Evolutionary conservation across 1,140 invertebrate species (phyloP), one percentile per base, ranked within the genome.

Genomic region (Drosophila bocki): DNA sequence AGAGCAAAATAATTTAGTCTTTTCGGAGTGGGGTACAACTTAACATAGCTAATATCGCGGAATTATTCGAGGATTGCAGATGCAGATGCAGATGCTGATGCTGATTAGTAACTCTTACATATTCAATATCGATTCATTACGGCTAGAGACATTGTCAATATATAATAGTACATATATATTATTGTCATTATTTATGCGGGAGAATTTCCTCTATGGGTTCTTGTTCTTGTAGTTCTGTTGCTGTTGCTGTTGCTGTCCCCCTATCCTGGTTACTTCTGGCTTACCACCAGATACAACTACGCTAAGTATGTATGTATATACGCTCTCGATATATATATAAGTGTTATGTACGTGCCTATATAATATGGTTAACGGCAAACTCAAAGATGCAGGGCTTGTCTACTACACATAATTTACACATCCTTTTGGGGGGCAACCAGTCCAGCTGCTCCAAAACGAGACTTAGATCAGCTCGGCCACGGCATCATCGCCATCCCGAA

Each of bases 381-480:
- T 75, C 17, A 80, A 29, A 83, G 67, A 78, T 84, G 72, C 77
- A 84, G 54, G 60, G 45, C n/a, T 74, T 80, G 37, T 64, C 59
- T 63, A 67, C 39, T 67, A 82, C 50, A 82, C 68, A 80, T 72
- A 84, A 88, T 88, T 80, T 88, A 88, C 84, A 88, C 69, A 42
- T 75, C 67, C 48, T 42, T 13, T 69, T 12, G 26, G 48, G 63
- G 37, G 22, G 22, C 22, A 29, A 29, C 26, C 7, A 29, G 26
- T 6, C 26, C 19, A 19, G 26, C 26, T 29, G 26, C 26, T 29
- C 26, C 26, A 29, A 29, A 45, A 29, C 33, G 39, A 26, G 8
- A 51, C 69, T 94, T 95, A 96, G 82, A 96, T 95, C 76, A 96
- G 93, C 92, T 96, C 95, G 62, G 95, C 95, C 64, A 96, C 95